These are phyloP conservation scores for Hirundichthys speculiger DNA, from an alignment of 2,113 vertebrate species.

Conservation along the genomic window DNA sequence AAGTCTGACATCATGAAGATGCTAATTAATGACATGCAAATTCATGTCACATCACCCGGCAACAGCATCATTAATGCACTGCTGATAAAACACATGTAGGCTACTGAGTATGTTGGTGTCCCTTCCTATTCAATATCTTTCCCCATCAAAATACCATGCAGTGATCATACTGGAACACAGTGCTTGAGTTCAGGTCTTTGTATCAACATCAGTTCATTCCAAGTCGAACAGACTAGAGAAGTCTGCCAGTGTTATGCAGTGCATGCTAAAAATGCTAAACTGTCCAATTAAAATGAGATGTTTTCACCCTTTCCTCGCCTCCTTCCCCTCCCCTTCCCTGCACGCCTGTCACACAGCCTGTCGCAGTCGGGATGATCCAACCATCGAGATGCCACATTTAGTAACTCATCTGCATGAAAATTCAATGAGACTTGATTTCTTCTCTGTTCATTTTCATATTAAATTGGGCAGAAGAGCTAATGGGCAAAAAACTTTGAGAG, in stretches of 20 bases:
- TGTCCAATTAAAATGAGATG: background rate
- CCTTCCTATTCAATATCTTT: no score
- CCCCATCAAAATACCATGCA: no score
- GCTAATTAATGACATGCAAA: no score
- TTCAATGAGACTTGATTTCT: constrained; percentile 54
- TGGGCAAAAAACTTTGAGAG: background rate
- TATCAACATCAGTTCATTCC: no score
- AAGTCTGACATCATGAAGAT: no score
- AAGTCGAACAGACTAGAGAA: no score
- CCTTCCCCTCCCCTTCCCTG: background rate
- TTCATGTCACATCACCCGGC: no score
- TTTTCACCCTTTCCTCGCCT: background rate
- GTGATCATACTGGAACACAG: no score
- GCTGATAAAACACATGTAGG: no score
- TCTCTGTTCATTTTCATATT: constrained; percentile 56
- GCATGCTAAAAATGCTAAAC: background rate
- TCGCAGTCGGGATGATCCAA: background rate
- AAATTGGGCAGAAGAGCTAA: constrained; percentile 31
- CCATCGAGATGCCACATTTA: constrained; percentile 58
- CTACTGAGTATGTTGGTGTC: no score
- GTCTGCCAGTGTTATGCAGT: background rate
- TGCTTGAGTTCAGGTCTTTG: no score
- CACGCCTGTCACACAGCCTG: constrained; percentile 7
- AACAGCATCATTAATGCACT: no score
- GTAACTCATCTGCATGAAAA: constrained; percentile 72